Evolutionary conservation across 1,140 invertebrate genomes (phyloP).

Genomic region (fruit fly (Drosophila melanogaster)): Release_6_plus_ISO1_MT NC_004354.4:4535501-4536000

Average conservation of each 20-base stretch:
- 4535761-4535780: slow-evolving; percentile 61
- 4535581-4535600: slow-evolving; percentile 44
- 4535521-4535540: background rate
- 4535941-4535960: background rate
- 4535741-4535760: slow-evolving; percentile 59
- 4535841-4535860: slow-evolving; percentile 34
- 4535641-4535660: slow-evolving; percentile 57
- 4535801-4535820: slow-evolving; percentile 82
- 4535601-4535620: slow-evolving; percentile 8
- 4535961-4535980: slow-evolving; percentile 14
- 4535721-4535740: slow-evolving; percentile 50
- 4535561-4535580: slow-evolving; percentile 5
- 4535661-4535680: slow-evolving; percentile 20
- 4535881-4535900: slow-evolving; percentile 28
- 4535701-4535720: slow-evolving; percentile 41
- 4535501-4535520: background rate
- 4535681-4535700: slow-evolving; percentile 14
- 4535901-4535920: slow-evolving; percentile 8
- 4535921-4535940: slow-evolving; percentile 19
- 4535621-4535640: slow-evolving; percentile 5
- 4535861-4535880: slow-evolving; percentile 28
- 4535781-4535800: slow-evolving; percentile 80
- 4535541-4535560: background rate
- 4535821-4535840: slow-evolving; percentile 76
- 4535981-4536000: slow-evolving; percentile 41